Base-by-base conservation (phyloP, 2,888 invertebrate genomes). In the Drymonia ruficornis region DNA sequence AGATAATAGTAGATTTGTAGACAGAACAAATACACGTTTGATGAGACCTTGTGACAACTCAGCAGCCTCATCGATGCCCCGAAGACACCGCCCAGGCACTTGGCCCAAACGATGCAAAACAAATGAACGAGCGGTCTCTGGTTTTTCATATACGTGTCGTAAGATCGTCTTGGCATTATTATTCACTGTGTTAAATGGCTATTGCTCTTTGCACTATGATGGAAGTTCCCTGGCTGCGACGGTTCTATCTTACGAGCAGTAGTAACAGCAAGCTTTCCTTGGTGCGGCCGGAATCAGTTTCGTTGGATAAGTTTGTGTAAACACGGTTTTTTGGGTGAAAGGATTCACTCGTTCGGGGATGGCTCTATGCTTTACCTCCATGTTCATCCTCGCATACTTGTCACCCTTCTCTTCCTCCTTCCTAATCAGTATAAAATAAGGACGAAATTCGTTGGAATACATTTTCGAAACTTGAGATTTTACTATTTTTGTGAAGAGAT, bases 401-500 rank as follows among this genome's bases (percentile, higher is more conserved):
- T 91, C 91, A 1, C 91, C 91, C 57, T 91, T 91, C 53, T 91
- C 91, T 63, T 91, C 91, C 68, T 91, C 91, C 61, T 91, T 91
- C 61, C 67, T 82, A 45, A 91, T 74, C 0, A 79, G 59, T 59
- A 91, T 82, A 61, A 80, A 91, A 71, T 80, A 91, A 28, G 91
- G 91, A 8, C 91, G 84, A 56, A 86, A 84, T 8, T 87, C 85
- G 63, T 90, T 91, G 1, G 83, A 76, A 74, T 81, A 83, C 87
- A 86, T 89, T 55, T 60, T 71, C 16, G 12, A 0, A 38, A 54
- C 63, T 61, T 53, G 19, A 43, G 48, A 40, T 53, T 51, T 53
- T 65, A 48, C 34, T 42, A 45, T 52, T 64, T 59, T 63, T 64
- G 28, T 23, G 23, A 44, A 8, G 23, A 43, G 43, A 43, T 43